Conservation (phyloP, 2,113 vertebrate species). For the Trogon surrucura region DNA sequence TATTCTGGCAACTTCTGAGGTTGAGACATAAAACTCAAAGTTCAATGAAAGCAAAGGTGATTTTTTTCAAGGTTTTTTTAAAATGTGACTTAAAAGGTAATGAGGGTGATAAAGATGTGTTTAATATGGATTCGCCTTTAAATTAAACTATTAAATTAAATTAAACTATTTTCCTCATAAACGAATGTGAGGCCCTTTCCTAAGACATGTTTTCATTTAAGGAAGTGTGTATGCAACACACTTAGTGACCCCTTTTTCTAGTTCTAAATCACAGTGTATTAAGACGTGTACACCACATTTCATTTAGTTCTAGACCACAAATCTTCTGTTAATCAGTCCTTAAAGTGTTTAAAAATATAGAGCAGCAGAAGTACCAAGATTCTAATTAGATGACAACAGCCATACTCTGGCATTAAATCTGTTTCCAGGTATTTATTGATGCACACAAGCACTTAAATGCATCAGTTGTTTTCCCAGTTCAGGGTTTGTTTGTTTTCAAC, state of each 20-base stretch:
- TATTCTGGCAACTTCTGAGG: background rate
- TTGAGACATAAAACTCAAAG: background rate
- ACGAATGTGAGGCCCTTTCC: background rate
- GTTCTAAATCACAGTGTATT: background rate
- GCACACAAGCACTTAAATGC: background rate
- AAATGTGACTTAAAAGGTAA: background rate
- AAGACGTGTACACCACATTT: background rate
- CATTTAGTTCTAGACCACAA: constrained; percentile 37
- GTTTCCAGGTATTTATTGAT: background rate
- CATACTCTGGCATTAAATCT: constrained; percentile 16
- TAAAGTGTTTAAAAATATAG: constrained; percentile 30
- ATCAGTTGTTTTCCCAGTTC: background rate
- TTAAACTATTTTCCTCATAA: background rate
- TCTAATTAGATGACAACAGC: constrained; percentile 47
- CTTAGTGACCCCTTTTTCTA: background rate
- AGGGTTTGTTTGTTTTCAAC: constrained; percentile 2
- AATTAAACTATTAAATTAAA: background rate
- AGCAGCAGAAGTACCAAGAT: constrained; percentile 28
- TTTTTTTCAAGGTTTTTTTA: background rate
- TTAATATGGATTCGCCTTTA: background rate
- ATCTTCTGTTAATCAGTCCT: constrained; percentile 43
- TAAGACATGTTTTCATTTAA: background rate
- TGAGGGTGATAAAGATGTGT: background rate
- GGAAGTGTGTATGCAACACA: background rate
- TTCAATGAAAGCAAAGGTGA: background rate